Evolutionary conservation across 2,888 invertebrate species (phyloP).

Genomic region (Xylota sylvarum): DNA sequence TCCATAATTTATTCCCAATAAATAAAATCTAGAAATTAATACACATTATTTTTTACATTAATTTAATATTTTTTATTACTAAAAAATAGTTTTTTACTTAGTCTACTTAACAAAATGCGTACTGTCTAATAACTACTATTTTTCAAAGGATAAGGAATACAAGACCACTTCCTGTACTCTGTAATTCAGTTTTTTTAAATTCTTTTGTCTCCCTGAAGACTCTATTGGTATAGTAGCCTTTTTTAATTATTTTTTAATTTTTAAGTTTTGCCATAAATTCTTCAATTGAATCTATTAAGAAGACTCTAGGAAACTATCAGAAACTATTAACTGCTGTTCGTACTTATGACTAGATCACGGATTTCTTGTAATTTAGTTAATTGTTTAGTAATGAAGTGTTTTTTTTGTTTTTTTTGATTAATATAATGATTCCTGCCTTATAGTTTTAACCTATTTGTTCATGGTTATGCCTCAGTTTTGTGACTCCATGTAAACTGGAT

Average conservation of each 20-base stretch:
- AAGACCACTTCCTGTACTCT: slow-evolving; percentile 17
- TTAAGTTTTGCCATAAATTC: background rate
- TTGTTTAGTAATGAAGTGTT: background rate
- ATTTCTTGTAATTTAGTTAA: slow-evolving; percentile 62
- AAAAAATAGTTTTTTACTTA: slow-evolving; percentile 29
- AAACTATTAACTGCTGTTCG: slow-evolving; percentile 34
- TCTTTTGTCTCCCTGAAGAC: slow-evolving; percentile 12
- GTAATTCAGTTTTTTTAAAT: slow-evolving; percentile 15
- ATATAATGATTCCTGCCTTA: slow-evolving; percentile 16
- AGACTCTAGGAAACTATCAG: slow-evolving; percentile 9
- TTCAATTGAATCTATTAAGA: slow-evolving; percentile 1
- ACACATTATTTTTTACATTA: background rate
- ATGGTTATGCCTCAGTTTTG: slow-evolving; percentile 52
- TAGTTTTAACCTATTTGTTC: background rate
- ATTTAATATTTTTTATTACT: slow-evolving; percentile 24
- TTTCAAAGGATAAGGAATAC: slow-evolving; percentile 12
- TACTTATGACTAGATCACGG: slow-evolving; percentile 76
- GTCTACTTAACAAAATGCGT: slow-evolving; percentile 44
- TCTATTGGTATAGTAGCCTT: slow-evolving; percentile 12
- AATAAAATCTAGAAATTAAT: no score
- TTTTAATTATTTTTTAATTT: background rate
- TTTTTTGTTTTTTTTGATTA: background rate
- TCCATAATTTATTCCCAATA: no score
- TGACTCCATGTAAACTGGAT: slow-evolving; percentile 55
- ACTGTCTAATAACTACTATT: slow-evolving; percentile 9